These are phyloP conservation scores for Bemisia tabaci DNA, from an alignment of 1,140 invertebrate genomes.

Conservation along the genomic window DNA sequence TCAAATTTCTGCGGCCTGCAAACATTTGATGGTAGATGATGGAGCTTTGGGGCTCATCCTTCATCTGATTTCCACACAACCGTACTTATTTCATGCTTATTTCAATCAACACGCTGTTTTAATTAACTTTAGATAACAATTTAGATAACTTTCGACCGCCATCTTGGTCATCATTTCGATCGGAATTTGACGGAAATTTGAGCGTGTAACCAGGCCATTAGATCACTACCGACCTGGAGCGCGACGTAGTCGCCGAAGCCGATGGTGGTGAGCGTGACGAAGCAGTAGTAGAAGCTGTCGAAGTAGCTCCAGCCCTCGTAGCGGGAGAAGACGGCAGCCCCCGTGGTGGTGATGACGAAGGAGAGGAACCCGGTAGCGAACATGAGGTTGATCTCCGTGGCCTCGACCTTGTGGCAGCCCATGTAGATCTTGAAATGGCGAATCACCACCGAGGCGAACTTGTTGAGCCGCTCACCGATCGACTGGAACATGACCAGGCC, in stretches of 20 bases:
- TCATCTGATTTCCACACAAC: too few species aligned
- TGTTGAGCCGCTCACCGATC: constrained; percentile 90
- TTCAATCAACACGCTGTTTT: too few species aligned
- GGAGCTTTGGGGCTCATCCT: too few species aligned
- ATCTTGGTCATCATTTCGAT: too few species aligned
- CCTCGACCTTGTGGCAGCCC: constrained; percentile 62
- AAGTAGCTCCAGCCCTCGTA: constrained; percentile 98
- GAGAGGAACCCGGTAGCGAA: constrained; percentile 80
- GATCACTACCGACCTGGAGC: constrained; percentile 39
- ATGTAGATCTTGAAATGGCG: constrained; percentile 30
- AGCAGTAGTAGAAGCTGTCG: constrained; percentile 98
- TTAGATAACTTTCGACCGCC: too few species aligned
- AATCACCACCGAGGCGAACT: constrained; percentile 36
- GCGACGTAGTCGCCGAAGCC: constrained; percentile 72
- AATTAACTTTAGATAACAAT: too few species aligned
- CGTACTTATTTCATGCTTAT: too few species aligned
- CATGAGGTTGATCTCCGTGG: constrained; percentile 89
- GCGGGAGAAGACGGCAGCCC: constrained; percentile 84
- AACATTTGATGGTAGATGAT: too few species aligned
- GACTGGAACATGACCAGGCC: constrained; percentile 97
- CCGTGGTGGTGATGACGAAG: constrained; percentile 83
- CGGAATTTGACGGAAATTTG: too few species aligned
- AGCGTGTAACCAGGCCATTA: too few species aligned
- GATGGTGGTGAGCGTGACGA: constrained; percentile 98
- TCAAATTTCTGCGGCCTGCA: too few species aligned